Percentiles rank a stretch among this genome's conserved stretches.
Conservation (phyloP, 2,797 vertebrate genomes). For the Psittacula echo region DNA sequence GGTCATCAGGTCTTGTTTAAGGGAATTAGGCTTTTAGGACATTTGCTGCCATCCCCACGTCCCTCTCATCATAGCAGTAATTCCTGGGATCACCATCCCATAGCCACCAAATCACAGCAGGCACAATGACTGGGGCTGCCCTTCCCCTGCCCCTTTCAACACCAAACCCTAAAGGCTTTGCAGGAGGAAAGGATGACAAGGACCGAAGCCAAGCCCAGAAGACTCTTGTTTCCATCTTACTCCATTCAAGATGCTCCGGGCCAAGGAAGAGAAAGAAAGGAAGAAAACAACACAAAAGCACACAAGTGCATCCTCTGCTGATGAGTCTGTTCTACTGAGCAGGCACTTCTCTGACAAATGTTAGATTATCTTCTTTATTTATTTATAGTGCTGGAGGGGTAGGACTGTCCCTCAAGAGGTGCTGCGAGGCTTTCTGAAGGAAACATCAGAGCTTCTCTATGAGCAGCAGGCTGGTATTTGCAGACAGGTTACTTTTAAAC, state of each 20-base stretch:
- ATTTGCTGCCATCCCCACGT: background rate
- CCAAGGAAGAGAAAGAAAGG: background rate
- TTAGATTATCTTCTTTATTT: background rate
- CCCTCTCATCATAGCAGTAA: background rate
- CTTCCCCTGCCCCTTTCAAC: background rate
- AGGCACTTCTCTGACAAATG: background rate
- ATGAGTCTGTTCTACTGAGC: background rate
- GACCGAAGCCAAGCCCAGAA: background rate
- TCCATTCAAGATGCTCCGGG: background rate
- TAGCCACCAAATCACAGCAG: background rate
- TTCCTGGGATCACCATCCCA: background rate
- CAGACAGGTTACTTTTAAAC: background rate
- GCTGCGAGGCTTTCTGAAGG: background rate
- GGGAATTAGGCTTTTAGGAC: background rate
- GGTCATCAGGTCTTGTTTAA: background rate
- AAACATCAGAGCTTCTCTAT: background rate
- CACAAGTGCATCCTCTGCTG: background rate
- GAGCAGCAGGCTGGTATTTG: background rate
- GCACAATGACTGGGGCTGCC: background rate
- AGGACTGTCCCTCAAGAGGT: background rate
- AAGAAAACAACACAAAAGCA: background rate
- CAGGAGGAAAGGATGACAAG: background rate
- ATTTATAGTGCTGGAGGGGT: background rate
- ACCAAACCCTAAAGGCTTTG: background rate
- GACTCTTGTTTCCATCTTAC: background rate